Evolutionary conservation across 2,113 vertebrate genomes (phyloP), one percentile per base, ranked within the genome.

Genomic region (Ctenodactylus gundi): DNA sequence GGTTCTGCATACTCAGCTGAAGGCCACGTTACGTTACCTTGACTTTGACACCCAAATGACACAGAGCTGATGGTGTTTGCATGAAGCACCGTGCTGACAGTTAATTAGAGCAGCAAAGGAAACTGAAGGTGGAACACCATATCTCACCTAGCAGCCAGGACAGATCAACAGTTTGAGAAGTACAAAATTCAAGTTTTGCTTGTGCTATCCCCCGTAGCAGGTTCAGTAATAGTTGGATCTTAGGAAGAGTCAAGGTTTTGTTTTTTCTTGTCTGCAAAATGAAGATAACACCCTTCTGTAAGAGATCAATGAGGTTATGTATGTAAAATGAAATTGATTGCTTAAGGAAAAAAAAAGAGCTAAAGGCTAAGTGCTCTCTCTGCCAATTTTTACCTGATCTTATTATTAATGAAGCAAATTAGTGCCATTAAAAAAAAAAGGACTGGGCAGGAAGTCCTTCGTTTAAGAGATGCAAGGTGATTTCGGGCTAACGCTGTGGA

Each of bases 391-490:
- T 80, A 73, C 70, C 84, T 85, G 58, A 87, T 91, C 31, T 84
- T 93, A 76, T 67, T 95, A 65, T 95, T 95, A 97, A 88, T 85
- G 53, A 89, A 85, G 76, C 36, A 95, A 92, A 94, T 77, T 87
- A 88, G 20, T 68, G 36, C 20, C 60, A 68, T 72, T 81, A 41
- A 46, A n/a, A 62, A 39, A 60, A 64, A 8, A 77, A 46, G 2
- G 36, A 68, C 94, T 73, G 72, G 94, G 34, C 3, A 84, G 4
- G 12, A 81, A 89, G 84, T 86, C 64, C 34, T 96, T 93, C 57
- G 21, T 67, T 73, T 89, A 25, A 93, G n/a, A 64, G 10, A 85
- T 57, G 1, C 65, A 88, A 70, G 60, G 44, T 91, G 83, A 70
- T 90, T 83, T 95, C 60, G 46, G 51, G 10, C 41, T 86, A 85